Percentiles rank a stretch among this genome's conserved stretches.
Conservation (phyloP, 2,888 invertebrate genomes). For the Endotricha flammealis region DNA sequence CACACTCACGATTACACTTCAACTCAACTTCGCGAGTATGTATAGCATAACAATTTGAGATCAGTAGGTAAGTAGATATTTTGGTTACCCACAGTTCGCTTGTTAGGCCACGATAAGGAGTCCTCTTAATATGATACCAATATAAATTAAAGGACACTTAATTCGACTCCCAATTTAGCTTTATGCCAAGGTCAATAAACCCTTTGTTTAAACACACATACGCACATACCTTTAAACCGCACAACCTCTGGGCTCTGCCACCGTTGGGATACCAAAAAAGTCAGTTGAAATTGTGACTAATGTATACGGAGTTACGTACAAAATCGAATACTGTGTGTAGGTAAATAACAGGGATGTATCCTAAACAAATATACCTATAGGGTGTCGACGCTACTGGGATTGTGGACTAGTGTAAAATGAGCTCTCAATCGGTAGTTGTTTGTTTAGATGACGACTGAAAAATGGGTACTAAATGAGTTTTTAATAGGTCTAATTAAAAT, state of each 20-base stretch:
- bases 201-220: constrained; percentile 45
- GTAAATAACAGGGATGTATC: constrained; percentile 67
- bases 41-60: too few species aligned
- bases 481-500: constrained; percentile 27
- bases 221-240: constrained; percentile 41
- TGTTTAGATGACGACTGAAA: constrained; percentile 11
- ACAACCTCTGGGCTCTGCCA: constrained; percentile 39
- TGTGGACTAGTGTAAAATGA: constrained; percentile 41
- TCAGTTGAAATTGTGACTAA: constrained; percentile 43
- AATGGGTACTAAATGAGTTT: constrained; percentile 9
- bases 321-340: constrained; percentile 38
- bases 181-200: constrained; percentile 69
- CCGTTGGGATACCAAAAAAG: constrained; percentile 29
- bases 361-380: constrained; percentile 71
- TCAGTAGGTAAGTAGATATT: too few species aligned
- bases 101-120: constrained; percentile 3
- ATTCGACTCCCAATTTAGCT: constrained; percentile 59
- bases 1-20: too few species aligned
- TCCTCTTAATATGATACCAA: constrained; percentile 21
- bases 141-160: constrained; percentile 46
- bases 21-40: too few species aligned
- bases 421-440: constrained; percentile 20
- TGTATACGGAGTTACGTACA: constrained; percentile 33
- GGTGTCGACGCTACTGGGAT: constrained; percentile 51
- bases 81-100: too few species aligned